Evolutionary conservation across 2,113 vertebrate genomes (phyloP).

Genomic region (Myotis brandtii): DNA sequence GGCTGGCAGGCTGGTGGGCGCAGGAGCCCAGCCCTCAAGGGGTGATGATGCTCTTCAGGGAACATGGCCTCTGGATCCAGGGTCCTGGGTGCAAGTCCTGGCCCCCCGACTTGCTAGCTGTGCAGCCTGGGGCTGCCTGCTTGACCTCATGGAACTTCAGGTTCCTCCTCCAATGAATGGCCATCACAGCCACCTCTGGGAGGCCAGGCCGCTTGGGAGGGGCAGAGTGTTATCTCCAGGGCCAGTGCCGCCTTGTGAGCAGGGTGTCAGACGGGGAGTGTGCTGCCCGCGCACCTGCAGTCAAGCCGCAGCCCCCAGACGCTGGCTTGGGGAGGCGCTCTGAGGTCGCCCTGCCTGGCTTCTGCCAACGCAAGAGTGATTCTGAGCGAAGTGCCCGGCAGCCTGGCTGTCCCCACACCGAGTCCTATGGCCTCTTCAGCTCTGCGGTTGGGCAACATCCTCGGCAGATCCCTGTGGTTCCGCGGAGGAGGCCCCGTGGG

Average conservation of each 20-base stretch:
- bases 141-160: neutral
- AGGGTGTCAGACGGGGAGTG: rapidly evolving
- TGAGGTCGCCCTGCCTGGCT: neutral
- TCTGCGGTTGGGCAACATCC: neutral
- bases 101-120: neutral
- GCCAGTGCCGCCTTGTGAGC: neutral
- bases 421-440: neutral
- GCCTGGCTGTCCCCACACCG: neutral
- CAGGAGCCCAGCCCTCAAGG: neutral
- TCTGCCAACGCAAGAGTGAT: neutral
- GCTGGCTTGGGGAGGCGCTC: neutral
- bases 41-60: rapidly evolving
- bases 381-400: neutral
- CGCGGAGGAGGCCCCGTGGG: rapidly evolving
- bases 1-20: neutral
- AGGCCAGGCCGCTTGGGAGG: neutral
- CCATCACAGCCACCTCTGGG: neutral
- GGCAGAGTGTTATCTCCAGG: neutral
- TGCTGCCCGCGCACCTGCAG: neutral
- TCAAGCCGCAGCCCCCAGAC: too few relatives aligned
- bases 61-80: neutral
- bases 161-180: neutral
- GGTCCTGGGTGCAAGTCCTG: neutral
- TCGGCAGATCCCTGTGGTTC: neutral
- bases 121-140: neutral